Conservation (phyloP, 2,888 invertebrate genomes). For the Macrostomum cliftonense region DNA sequence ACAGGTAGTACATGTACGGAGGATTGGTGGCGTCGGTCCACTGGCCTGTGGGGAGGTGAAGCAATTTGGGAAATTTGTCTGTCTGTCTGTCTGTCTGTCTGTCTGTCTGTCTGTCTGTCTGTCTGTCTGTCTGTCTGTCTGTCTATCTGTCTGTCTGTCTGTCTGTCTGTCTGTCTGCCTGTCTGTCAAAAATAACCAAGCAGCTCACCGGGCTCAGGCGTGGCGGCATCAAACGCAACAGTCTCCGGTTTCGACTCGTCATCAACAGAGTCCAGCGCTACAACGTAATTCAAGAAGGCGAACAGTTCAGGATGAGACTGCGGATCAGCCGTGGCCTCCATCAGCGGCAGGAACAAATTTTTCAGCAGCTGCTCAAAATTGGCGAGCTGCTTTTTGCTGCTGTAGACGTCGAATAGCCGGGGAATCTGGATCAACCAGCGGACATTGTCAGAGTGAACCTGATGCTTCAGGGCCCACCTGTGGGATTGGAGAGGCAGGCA, state of each 20-base stretch:
- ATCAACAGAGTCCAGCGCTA: conserved; percentile 94
- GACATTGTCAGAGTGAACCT: conserved; percentile 85
- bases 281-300: conserved; percentile 61
- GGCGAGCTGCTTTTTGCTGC: conserved; percentile 71
- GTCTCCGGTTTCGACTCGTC: conserved; percentile 64
- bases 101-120: no score
- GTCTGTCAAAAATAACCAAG: no score
- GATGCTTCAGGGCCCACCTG: conserved; percentile 71
- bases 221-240: no score
- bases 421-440: conserved; percentile 94
- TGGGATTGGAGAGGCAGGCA: no score
- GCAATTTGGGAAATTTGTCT: no score
- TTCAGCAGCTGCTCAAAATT: conserved; percentile 56
- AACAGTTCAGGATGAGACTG: conserved; percentile 74
- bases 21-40: conserved; percentile 59
- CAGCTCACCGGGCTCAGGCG: no score
- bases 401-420: conserved; percentile 85
- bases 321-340: conserved; percentile 85
- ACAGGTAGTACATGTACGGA: conserved; percentile 88
- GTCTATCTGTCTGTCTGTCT: no score
- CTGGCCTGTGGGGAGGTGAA: no score
- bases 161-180: no score
- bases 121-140: no score
- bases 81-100: no score
- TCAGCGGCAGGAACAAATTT: conserved; percentile 74